phyloP scores from a whole-genome alignment of 2,797 vertebrate genomes.

The Remorina albescens region DNA sequence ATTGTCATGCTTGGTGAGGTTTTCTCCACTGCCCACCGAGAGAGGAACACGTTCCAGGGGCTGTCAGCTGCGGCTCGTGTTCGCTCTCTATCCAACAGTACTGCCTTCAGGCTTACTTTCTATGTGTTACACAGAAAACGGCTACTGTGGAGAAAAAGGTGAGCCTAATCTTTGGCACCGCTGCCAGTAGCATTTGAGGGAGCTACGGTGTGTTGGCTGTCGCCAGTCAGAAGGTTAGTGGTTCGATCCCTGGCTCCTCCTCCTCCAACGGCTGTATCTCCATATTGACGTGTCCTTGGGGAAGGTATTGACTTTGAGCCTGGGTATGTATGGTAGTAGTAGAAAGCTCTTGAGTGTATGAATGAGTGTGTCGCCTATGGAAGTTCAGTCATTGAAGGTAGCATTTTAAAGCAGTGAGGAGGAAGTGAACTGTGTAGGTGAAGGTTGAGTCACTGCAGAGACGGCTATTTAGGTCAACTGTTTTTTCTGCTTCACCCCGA shows the following conservation, averaged over 20 bases:
- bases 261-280: no score
- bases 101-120: constrained; percentile 56
- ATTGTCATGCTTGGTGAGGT: constrained; percentile 74
- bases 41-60: constrained; percentile 59
- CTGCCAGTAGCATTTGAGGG: constrained; percentile 41
- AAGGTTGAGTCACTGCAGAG: constrained; percentile 34
- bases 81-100: constrained; percentile 50
- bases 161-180: constrained; percentile 41
- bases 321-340: no score
- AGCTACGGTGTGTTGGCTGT: no score
- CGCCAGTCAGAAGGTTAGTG: no score
- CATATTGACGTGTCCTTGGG: no score
- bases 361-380: no score
- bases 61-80: constrained; percentile 68
- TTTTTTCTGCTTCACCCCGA: constrained; percentile 23
- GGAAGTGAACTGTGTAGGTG: constrained; percentile 27
- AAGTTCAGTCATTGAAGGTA: background rate
- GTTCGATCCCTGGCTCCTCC: no score
- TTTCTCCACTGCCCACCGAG: constrained; percentile 64
- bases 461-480: constrained; percentile 39
- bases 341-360: no score
- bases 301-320: no score
- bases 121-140: constrained; percentile 31
- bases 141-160: constrained; percentile 30
- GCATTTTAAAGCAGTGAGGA: constrained; percentile 35